phyloP scores from a whole-genome alignment of 2,888 invertebrate species.

The Mesochorus sp. region DNA sequence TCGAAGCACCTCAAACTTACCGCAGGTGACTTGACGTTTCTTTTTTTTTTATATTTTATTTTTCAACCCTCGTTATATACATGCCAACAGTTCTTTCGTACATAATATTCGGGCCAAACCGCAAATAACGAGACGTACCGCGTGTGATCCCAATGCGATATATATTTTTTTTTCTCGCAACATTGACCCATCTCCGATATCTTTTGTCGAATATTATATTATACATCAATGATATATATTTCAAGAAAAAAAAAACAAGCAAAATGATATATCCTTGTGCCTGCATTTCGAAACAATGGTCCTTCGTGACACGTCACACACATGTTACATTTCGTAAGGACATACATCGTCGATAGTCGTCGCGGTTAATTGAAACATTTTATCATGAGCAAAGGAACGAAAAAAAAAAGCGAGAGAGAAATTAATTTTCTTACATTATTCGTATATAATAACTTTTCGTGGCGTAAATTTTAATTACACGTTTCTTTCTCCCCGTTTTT shows the following conservation, averaged over 20 bases:
- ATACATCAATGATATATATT: conserved; percentile 5
- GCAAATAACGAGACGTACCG: conserved; percentile 31
- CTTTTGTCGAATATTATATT: conserved; percentile 26
- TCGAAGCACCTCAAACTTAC: conserved; percentile 2
- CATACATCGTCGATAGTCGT: too few species aligned
- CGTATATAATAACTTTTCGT: conserved; percentile 20
- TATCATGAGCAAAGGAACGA: too few species aligned
- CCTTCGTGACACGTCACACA: too few species aligned
- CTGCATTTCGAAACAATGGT: too few species aligned
- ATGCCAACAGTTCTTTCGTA: neutral
- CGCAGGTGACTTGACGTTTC: conserved; percentile 53
- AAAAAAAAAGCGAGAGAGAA: too few species aligned
- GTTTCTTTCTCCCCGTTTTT: neutral
- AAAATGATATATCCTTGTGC: neutral
- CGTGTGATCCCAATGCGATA: conserved; percentile 19
- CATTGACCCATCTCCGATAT: conserved; percentile 4
- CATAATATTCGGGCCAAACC: conserved; percentile 31
- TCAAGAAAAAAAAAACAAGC: neutral
- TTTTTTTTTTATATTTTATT: too few species aligned
- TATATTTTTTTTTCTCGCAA: conserved; percentile 25
- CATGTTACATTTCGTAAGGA: too few species aligned
- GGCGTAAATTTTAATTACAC: conserved; percentile 11
- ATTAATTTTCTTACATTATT: too few species aligned
- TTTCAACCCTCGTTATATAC: conserved; percentile 30
- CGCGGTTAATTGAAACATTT: too few species aligned